phyloP scores from a whole-genome alignment of 35 echinoderm and acorn worm species.

The Apostichopus parvimensis region DNA sequence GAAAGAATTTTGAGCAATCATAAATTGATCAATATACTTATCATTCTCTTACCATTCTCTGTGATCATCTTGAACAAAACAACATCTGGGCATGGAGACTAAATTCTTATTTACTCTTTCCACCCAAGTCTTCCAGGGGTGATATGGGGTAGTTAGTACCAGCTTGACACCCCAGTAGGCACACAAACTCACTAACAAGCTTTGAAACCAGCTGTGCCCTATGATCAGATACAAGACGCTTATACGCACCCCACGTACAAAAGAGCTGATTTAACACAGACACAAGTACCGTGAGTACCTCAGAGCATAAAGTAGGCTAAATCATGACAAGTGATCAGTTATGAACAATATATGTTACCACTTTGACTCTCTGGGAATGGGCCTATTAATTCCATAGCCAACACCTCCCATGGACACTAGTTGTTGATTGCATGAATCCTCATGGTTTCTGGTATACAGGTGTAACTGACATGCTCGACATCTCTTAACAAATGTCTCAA shows the following conservation, averaged over 20 bases:
- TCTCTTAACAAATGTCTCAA: not conserved
- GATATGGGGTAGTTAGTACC: slow-evolving; percentile 23
- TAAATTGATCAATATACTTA: slow-evolving; percentile 12
- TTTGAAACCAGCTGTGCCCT: slow-evolving; percentile 7
- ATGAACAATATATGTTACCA: not conserved
- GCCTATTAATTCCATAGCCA: slow-evolving; percentile 35
- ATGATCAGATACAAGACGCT: slow-evolving; percentile 24
- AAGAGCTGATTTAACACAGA: not conserved
- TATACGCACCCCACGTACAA: not conserved
- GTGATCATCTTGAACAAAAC: not conserved
- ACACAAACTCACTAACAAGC: slow-evolving; percentile 3
- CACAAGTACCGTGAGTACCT: not conserved
- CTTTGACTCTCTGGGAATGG: not conserved
- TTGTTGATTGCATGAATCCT: slow-evolving; percentile 33
- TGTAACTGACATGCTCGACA: not conserved
- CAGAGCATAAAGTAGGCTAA: not conserved
- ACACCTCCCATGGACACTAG: slow-evolving; percentile 3
- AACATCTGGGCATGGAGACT: slow-evolving; percentile 13
- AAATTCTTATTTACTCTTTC: slow-evolving; percentile 19
- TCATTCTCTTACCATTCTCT: slow-evolving; percentile 17
- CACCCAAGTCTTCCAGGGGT: slow-evolving; percentile 1
- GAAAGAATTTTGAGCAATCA: slow-evolving; percentile 24
- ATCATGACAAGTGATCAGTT: slow-evolving; percentile 2
- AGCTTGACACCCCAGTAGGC: slow-evolving; percentile 5
- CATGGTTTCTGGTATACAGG: slow-evolving; percentile 13